A percentile compares a stretch with the other conserved stretches of the same genome.
Evolutionary conservation across 2,888 invertebrate species (phyloP).

Genomic region (Bombylius discolor): DNA sequence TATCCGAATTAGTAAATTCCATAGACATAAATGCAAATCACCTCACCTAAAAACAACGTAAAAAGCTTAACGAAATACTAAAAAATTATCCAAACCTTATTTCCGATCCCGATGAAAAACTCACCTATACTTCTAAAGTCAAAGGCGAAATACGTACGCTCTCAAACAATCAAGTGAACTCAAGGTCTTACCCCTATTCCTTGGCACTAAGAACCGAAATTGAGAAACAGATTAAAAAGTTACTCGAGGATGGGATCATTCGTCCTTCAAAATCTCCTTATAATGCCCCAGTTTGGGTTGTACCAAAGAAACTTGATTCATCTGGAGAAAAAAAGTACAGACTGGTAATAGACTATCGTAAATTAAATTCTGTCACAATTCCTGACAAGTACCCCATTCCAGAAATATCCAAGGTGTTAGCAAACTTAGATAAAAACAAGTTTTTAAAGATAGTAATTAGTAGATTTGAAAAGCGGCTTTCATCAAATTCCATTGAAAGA

Average conservation of each 20-base stretch:
- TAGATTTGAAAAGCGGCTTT: no score
- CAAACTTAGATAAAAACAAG: slow-evolving; percentile 5
- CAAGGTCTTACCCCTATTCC: neutral
- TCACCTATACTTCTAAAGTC: neutral
- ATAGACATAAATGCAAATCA: slow-evolving; percentile 1
- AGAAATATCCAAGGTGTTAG: slow-evolving; percentile 6
- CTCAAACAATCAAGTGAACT: neutral
- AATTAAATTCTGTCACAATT: slow-evolving; percentile 6
- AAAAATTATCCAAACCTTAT: neutral
- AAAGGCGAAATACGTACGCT: neutral
- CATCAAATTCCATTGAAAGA: neutral
- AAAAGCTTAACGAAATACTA: neutral
- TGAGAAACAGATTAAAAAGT: neutral
- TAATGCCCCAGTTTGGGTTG: slow-evolving; percentile 11
- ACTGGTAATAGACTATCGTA: slow-evolving; percentile 7
- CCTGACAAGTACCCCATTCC: slow-evolving; percentile 5
- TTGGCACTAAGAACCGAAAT: neutral
- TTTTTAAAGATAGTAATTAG: no score
- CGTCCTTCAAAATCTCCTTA: slow-evolving; percentile 12
- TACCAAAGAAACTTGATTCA: slow-evolving; percentile 7
- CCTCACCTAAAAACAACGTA: neutral
- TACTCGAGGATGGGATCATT: slow-evolving; percentile 3
- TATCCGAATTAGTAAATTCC: slow-evolving; percentile 2
- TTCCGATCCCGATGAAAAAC: no score
- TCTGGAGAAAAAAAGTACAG: slow-evolving; percentile 7